These are phyloP conservation scores for Bradynema listronoti DNA, from an alignment of 1,140 invertebrate genomes.

Conservation along the genomic window DNA sequence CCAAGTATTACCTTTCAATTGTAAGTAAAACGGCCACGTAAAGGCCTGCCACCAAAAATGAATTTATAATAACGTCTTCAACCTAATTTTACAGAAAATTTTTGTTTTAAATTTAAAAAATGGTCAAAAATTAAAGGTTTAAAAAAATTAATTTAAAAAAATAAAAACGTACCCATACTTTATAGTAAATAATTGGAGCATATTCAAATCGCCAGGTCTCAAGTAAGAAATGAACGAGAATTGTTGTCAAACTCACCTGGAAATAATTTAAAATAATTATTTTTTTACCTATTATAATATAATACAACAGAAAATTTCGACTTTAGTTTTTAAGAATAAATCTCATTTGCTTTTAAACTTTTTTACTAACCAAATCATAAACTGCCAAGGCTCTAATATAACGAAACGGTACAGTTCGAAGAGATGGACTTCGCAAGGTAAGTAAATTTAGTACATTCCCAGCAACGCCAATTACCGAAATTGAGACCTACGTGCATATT, in stretches of 20 bases:
- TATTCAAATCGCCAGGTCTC: conserved; percentile 26
- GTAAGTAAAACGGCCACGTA: conserved; percentile 55
- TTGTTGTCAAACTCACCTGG: conserved; percentile 44
- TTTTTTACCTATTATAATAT: neutral
- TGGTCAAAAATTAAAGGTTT: no score
- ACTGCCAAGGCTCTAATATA: conserved; percentile 52
- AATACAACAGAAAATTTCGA: neutral
- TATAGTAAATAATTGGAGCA: conserved; percentile 33
- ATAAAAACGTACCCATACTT: conserved; percentile 25
- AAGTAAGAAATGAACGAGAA: conserved; percentile 44
- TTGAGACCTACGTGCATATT: conserved; percentile 31
- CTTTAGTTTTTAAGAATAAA: neutral
- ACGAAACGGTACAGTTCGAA: conserved; percentile 54
- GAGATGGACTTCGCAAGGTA: conserved; percentile 45
- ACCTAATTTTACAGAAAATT: no score
- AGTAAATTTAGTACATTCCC: conserved; percentile 51
- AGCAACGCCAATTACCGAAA: conserved; percentile 44
- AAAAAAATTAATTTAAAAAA: neutral
- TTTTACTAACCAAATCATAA: conserved; percentile 48
- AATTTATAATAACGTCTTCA: conserved; percentile 53
- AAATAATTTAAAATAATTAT: conserved; percentile 2
- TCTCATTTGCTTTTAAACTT: neutral
- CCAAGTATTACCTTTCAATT: conserved; percentile 35
- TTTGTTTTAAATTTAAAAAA: no score
- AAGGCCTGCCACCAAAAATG: conserved; percentile 54